phyloP scores from a whole-genome alignment of 2,113 vertebrate genomes.

The Elachura formosa region DNA sequence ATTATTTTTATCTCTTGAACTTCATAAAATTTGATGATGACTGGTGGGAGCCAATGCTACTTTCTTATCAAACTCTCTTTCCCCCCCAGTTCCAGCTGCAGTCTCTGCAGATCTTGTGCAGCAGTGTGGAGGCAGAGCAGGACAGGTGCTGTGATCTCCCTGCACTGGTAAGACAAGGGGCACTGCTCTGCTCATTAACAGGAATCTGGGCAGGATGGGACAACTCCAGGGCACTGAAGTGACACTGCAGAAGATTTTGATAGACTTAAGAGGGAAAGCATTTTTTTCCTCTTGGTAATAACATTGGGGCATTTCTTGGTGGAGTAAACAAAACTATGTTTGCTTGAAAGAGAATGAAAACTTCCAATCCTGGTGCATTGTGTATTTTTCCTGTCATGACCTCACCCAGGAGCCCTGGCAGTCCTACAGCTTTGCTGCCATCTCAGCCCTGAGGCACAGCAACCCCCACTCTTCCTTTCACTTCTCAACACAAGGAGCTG shows the following conservation, averaged over 20 bases:
- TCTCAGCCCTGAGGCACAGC: not conserved
- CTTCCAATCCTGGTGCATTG: not conserved
- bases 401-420: not conserved
- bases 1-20: not conserved
- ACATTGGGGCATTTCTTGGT: not conserved
- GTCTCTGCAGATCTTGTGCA: conserved; percentile 84
- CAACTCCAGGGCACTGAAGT: not conserved
- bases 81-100: conserved; percentile 84
- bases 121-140: conserved; percentile 77
- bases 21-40: not conserved
- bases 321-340: not conserved
- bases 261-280: not conserved
- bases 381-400: not conserved
- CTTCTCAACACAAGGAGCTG: not conserved
- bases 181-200: not conserved
- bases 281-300: not conserved
- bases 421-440: not conserved
- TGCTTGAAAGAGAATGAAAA: not conserved
- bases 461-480: not conserved
- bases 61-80: not conserved
- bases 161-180: conserved; percentile 71
- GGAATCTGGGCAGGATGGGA: not conserved
- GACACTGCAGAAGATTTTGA: not conserved
- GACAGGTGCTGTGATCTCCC: conserved; percentile 91
- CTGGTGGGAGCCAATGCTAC: accelerated